These are phyloP conservation scores for Ceramica pisi DNA, from an alignment of 2,888 invertebrate genomes.

Conservation along the genomic window DNA sequence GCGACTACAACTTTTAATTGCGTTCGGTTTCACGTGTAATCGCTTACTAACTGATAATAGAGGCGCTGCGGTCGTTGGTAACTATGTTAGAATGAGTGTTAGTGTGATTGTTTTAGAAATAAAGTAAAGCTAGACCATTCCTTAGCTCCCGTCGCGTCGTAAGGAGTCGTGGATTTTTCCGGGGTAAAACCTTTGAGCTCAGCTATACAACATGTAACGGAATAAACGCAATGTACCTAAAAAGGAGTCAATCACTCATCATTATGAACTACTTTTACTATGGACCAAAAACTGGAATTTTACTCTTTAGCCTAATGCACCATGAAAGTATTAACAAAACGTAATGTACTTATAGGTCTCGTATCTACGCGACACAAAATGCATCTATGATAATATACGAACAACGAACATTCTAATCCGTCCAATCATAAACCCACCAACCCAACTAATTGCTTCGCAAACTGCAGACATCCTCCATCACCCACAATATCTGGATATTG, in stretches of 20 bases:
- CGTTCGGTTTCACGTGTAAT: slow-evolving; percentile 51
- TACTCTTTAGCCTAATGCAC: too few relatives aligned
- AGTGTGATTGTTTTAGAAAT: not conserved
- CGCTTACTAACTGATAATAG: slow-evolving; percentile 45
- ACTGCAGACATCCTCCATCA: slow-evolving; percentile 23
- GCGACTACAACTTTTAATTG: slow-evolving; percentile 53
- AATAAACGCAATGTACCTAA: too few relatives aligned
- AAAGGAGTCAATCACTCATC: too few relatives aligned
- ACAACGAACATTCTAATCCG: not conserved
- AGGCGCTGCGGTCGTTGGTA: not conserved
- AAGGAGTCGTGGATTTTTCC: not conserved
- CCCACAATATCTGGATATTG: slow-evolving; percentile 51
- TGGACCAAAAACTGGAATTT: too few relatives aligned
- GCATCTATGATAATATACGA: too few relatives aligned
- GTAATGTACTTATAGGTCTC: too few relatives aligned
- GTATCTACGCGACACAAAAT: too few relatives aligned
- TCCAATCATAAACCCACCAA: not conserved
- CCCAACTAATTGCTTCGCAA: not conserved
- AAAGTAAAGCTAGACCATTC: not conserved
- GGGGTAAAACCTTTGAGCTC: not conserved
- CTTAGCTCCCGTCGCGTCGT: not conserved
- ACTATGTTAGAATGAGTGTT: not conserved
- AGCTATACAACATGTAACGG: not conserved
- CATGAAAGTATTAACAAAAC: too few relatives aligned
- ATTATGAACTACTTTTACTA: too few relatives aligned